Conservation (phyloP, 2,113 vertebrate species). For the Myotis lucifugus region DNA sequence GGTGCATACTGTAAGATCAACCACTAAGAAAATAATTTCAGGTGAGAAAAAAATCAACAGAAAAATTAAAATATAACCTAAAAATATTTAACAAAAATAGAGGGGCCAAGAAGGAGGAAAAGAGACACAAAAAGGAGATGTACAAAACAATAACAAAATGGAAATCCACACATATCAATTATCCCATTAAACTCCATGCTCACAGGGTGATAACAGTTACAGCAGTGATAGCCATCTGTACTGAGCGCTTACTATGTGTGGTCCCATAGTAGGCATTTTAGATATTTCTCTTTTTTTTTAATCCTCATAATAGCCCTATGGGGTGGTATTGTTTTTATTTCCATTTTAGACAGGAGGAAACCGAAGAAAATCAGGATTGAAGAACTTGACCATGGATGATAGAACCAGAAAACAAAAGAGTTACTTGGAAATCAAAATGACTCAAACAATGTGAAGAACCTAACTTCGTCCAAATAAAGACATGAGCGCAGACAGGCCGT, state of each 20-base stretch:
- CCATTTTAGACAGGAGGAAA: slow-evolving; percentile 3
- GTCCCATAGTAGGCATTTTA: no score
- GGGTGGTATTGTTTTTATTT: neutral
- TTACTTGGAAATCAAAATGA: neutral
- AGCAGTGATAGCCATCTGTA: neutral
- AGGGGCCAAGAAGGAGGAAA: neutral
- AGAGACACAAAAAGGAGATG: neutral
- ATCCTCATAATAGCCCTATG: neutral
- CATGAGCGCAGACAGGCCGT: accelerated
- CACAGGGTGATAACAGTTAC: neutral
- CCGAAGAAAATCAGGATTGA: neutral
- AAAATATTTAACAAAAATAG: neutral
- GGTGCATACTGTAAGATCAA: neutral
- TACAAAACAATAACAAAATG: neutral
- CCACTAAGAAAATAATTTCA: neutral
- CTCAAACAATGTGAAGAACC: neutral
- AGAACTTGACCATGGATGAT: neutral
- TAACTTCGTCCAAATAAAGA: neutral
- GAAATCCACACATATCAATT: neutral
- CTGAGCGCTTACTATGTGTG: neutral
- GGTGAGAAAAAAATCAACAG: neutral
- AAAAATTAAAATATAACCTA: neutral
- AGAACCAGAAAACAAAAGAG: neutral
- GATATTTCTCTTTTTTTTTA: neutral
- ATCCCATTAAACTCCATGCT: neutral